phyloP scores from a whole-genome alignment of 2,113 vertebrate species.

The Hemiprocne comata region DNA sequence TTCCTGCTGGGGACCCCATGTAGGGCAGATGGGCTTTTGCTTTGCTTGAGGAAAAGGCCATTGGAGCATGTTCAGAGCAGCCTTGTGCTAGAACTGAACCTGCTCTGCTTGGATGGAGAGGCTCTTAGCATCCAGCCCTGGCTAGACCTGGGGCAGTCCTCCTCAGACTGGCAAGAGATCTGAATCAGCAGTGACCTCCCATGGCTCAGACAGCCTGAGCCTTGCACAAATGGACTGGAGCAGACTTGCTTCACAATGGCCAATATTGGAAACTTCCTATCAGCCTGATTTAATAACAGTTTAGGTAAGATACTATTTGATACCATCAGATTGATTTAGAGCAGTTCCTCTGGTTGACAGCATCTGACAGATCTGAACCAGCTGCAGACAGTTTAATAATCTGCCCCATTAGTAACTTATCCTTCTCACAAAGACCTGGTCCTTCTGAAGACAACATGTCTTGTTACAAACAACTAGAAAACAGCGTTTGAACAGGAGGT shows the following conservation, averaged over 20 bases:
- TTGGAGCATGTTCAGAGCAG: neutral
- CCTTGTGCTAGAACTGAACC: neutral
- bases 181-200: neutral
- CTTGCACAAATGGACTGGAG: neutral
- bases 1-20: rapidly evolving
- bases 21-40: rapidly evolving
- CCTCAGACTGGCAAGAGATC: neutral
- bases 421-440: neutral
- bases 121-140: neutral
- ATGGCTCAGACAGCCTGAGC: neutral
- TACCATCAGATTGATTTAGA: rapidly evolving
- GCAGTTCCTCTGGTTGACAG: neutral
- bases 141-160: neutral
- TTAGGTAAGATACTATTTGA: neutral
- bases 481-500: neutral
- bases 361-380: neutral
- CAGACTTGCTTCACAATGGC: neutral
- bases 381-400: neutral
- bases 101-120: neutral
- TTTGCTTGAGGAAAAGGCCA: neutral
- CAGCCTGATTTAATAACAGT: neutral
- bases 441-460: neutral
- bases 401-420: neutral
- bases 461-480: neutral
- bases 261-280: neutral